phyloP scores from a whole-genome alignment of 2,888 invertebrate genomes.

The Drosophila mimica region DNA sequence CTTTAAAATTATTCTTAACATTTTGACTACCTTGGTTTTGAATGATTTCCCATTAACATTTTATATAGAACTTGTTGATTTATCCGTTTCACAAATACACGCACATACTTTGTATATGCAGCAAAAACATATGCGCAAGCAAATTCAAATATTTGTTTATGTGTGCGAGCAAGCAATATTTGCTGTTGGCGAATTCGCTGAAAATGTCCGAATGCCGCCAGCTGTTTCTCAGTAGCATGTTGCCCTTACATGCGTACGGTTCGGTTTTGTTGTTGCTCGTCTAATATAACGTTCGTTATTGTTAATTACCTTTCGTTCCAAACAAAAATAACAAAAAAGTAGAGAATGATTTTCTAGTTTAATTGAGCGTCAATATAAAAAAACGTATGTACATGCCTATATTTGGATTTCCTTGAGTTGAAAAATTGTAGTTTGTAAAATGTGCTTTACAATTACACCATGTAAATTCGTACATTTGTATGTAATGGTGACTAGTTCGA shows the following conservation, averaged over 20 bases:
- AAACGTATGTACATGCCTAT: constrained; percentile 40
- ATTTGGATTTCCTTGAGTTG: constrained; percentile 4
- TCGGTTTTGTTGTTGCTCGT: constrained; percentile 22
- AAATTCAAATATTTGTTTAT: background rate
- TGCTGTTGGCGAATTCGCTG: constrained; percentile 31
- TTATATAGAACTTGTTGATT: constrained; percentile 36
- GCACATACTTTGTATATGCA: background rate
- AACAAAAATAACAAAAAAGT: constrained; percentile 9
- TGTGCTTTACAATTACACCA: constrained; percentile 11
- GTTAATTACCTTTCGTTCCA: constrained; percentile 38
- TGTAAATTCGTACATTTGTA: background rate
- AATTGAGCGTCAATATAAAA: constrained; percentile 26
- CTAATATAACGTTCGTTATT: constrained; percentile 13
- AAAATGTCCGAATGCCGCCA: constrained; percentile 50
- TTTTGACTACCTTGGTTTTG: background rate
- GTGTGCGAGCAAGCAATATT: background rate
- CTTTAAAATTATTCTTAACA: background rate
- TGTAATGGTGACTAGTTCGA: constrained; percentile 29
- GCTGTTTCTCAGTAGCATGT: constrained; percentile 63
- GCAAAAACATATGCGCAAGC: background rate
- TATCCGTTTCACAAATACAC: constrained; percentile 3
- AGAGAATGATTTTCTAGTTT: constrained; percentile 42
- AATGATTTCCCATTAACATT: background rate
- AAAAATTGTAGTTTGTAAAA: constrained; percentile 21
- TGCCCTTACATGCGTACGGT: constrained; percentile 60